These are phyloP conservation scores for Brachylomia viminalis DNA, from an alignment of 2,888 invertebrate species.

Conservation along the genomic window DNA sequence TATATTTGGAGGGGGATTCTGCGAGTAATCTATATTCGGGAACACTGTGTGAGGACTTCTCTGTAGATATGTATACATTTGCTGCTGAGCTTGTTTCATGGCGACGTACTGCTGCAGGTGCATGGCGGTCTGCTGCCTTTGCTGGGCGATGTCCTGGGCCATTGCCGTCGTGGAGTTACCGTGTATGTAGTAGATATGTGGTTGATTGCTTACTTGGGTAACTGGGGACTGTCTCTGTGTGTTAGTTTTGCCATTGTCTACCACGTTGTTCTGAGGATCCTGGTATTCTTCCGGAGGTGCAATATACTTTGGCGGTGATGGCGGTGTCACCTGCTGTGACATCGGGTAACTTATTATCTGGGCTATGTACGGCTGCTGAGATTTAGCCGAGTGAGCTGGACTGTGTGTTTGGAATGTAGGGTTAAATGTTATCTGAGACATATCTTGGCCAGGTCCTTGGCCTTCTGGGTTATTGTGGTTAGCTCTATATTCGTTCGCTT, in stretches of 20 bases:
- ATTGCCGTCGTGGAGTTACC: slow-evolving; percentile 80
- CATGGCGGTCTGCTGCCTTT: slow-evolving; percentile 87
- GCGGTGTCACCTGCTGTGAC: slow-evolving; percentile 87
- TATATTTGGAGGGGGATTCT: slow-evolving; percentile 75
- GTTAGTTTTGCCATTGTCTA: slow-evolving; percentile 76
- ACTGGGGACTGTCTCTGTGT: slow-evolving; percentile 74
- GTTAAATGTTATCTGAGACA: slow-evolving; percentile 87
- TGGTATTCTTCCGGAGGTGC: slow-evolving; percentile 88
- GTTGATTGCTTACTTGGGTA: slow-evolving; percentile 76
- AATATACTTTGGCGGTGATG: slow-evolving; percentile 86
- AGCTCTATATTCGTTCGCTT: slow-evolving; percentile 78
- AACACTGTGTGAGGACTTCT: slow-evolving; percentile 86
- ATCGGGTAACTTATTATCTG: slow-evolving; percentile 88
- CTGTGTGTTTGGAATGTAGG: slow-evolving; percentile 90
- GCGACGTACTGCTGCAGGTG: slow-evolving; percentile 89
- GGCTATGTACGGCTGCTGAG: slow-evolving; percentile 87
- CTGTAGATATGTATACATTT: slow-evolving; percentile 87
- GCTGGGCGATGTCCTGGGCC: slow-evolving; percentile 83
- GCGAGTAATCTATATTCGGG: slow-evolving; percentile 82
- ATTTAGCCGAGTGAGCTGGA: slow-evolving; percentile 85
- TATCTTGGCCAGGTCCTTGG: slow-evolving; percentile 78
- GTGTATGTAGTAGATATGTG: slow-evolving; percentile 87
- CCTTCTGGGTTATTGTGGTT: slow-evolving; percentile 77
- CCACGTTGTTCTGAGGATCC: slow-evolving; percentile 83
- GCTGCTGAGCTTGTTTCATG: slow-evolving; percentile 90